Conservation (phyloP, 2,888 invertebrate genomes). For the Drosophila prolongata region DNA sequence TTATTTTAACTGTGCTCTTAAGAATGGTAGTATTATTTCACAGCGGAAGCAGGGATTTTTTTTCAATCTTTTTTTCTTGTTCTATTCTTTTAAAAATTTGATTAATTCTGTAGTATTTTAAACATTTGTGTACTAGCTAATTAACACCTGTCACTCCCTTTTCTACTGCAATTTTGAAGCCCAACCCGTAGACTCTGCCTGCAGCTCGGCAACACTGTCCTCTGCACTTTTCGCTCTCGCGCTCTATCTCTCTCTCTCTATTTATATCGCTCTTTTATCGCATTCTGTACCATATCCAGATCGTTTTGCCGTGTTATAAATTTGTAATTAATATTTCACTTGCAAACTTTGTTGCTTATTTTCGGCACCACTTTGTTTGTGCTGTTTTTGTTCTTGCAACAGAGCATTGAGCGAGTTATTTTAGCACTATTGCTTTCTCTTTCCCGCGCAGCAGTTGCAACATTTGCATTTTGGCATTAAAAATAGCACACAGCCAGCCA, state of each 20-base stretch:
- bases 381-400: constrained; percentile 19
- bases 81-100: no score
- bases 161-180: background rate
- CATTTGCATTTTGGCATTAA: constrained; percentile 53
- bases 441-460: constrained; percentile 29
- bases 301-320: constrained; percentile 6
- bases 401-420: constrained; percentile 40
- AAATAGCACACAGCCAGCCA: constrained; percentile 67
- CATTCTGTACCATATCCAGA: constrained; percentile 5
- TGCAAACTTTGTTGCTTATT: constrained; percentile 28
- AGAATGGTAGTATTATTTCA: no score
- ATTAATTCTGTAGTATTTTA: no score
- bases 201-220: constrained; percentile 22
- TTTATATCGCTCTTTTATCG: constrained; percentile 11
- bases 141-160: background rate
- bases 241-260: background rate
- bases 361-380: constrained; percentile 16
- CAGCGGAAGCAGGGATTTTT: no score
- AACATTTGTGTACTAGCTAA: no score
- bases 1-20: no score
- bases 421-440: constrained; percentile 14
- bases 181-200: constrained; percentile 1
- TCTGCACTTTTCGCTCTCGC: background rate
- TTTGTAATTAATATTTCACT: constrained; percentile 32
- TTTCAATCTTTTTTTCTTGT: no score